Conservation (phyloP, 2,797 vertebrate species). For the Phoxinus dragarum region DNA sequence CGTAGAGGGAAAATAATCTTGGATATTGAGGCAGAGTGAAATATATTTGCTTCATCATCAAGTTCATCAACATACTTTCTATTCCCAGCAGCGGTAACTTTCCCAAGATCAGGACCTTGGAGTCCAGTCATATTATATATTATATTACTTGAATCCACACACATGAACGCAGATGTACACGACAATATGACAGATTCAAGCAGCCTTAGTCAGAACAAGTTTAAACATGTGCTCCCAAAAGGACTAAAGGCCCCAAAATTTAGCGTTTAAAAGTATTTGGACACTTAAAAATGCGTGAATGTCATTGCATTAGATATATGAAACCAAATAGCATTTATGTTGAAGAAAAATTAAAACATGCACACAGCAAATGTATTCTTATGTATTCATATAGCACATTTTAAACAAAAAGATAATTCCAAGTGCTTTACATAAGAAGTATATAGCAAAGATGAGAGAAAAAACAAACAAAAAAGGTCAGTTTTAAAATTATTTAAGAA, state of each 20-base stretch:
- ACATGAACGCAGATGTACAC: background rate
- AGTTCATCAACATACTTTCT: slow-evolving; percentile 25
- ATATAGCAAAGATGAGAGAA: background rate
- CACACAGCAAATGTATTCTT: background rate
- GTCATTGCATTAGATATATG: background rate
- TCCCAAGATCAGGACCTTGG: slow-evolving; percentile 25
- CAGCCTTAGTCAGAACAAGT: background rate
- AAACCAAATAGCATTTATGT: background rate
- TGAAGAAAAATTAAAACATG: background rate
- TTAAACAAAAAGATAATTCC: background rate
- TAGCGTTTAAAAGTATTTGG: background rate
- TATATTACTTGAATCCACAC: slow-evolving; percentile 26
- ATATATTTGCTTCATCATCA: slow-evolving; percentile 14
- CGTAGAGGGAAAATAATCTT: slow-evolving; percentile 13
- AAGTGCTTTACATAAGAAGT: background rate
- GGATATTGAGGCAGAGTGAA: background rate
- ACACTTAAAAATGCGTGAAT: background rate
- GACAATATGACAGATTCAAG: background rate
- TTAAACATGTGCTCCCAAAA: background rate
- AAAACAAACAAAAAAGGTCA: background rate
- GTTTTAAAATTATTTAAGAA: background rate
- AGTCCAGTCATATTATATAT: slow-evolving; percentile 14
- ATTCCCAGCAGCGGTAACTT: slow-evolving; percentile 23
- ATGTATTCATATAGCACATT: background rate
- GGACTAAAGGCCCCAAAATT: background rate